Evolutionary conservation across 35 echinoderm and acorn worm genomes (phyloP).

Genomic region (Patiria miniata): DNA sequence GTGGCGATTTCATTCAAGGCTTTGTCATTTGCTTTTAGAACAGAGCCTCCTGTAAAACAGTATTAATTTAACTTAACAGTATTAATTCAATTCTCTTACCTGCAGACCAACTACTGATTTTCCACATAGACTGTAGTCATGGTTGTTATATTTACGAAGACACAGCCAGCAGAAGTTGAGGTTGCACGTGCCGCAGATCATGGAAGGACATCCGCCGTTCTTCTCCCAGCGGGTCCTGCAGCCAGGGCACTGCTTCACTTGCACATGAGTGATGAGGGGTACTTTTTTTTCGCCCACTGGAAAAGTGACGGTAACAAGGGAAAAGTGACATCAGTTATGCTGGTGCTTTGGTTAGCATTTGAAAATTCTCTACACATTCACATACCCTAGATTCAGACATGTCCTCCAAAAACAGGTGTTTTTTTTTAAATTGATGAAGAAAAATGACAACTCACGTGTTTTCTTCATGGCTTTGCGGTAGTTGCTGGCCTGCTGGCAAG

Average conservation of each 20-base stretch:
- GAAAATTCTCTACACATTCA: background rate
- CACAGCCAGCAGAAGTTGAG: constrained; percentile 75
- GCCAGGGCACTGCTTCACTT: constrained; percentile 70
- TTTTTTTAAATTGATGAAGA: background rate
- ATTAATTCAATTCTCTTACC: too few species aligned
- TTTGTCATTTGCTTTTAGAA: too few species aligned
- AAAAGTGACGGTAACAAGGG: background rate
- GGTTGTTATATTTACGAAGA: constrained; percentile 14
- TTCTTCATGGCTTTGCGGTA: constrained; percentile 56
- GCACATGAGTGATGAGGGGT: constrained; percentile 48
- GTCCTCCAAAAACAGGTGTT: background rate
- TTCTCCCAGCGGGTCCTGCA: constrained; percentile 71
- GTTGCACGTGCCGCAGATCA: constrained; percentile 66
- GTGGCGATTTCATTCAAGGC: too few species aligned
- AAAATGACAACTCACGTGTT: constrained; percentile 51
- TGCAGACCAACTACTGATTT: background rate
- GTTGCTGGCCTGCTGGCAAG: constrained; percentile 75
- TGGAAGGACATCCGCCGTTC: constrained; percentile 74
- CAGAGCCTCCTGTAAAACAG: too few species aligned
- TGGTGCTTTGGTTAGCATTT: background rate
- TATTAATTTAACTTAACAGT: too few species aligned
- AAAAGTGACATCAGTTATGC: background rate
- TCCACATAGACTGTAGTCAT: background rate
- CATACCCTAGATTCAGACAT: background rate
- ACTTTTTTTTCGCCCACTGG: background rate